These are phyloP conservation scores for Melinaea marsaeus DNA, from an alignment of 2,888 invertebrate species.

Conservation along the genomic window DNA sequence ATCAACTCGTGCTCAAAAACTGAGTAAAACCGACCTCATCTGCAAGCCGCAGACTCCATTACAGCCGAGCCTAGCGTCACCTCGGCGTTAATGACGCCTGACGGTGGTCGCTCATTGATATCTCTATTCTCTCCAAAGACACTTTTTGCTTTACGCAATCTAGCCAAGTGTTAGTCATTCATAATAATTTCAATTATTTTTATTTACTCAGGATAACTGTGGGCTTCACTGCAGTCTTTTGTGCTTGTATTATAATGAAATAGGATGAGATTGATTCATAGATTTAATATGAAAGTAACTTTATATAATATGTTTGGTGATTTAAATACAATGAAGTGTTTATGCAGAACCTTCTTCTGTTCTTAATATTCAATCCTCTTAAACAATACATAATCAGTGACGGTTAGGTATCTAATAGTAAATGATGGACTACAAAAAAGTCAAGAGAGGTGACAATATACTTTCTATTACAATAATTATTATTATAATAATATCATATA, in stretches of 20 bases:
- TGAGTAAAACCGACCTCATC: slow-evolving; percentile 73
- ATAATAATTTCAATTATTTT: neutral
- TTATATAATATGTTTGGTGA: neutral
- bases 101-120: slow-evolving; percentile 57
- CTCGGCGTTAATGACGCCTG: slow-evolving; percentile 65
- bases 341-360: neutral
- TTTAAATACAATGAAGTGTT: slow-evolving; percentile 1
- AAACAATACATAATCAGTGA: no score
- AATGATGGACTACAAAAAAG: no score
- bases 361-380: no score
- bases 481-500: no score
- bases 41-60: slow-evolving; percentile 63
- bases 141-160: slow-evolving; percentile 23
- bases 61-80: slow-evolving; percentile 60
- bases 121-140: slow-evolving; percentile 42
- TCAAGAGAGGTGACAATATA: no score
- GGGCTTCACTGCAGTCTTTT: neutral
- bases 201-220: neutral
- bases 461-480: no score
- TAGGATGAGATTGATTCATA: neutral
- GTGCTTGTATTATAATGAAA: slow-evolving; percentile 1
- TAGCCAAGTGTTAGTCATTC: slow-evolving; percentile 3
- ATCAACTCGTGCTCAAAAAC: slow-evolving; percentile 74
- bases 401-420: no score
- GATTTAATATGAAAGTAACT: neutral